phyloP scores from a whole-genome alignment of 2,888 invertebrate genomes.

The Notodonta ziczac region DNA sequence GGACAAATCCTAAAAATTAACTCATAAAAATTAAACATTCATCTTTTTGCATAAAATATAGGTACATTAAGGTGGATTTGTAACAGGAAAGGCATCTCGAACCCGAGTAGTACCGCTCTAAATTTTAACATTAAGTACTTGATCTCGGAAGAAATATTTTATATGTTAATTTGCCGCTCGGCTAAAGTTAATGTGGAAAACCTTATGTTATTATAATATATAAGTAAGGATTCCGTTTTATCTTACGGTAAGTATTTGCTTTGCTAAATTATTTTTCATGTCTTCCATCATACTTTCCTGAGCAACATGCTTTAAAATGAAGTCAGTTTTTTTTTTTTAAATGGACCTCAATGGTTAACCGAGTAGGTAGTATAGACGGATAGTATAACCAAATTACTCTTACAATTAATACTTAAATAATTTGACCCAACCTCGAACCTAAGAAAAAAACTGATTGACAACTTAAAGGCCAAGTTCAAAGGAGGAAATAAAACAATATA shows the following conservation, averaged over 20 bases:
- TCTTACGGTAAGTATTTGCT: not conserved
- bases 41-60: not conserved
- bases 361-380: not conserved
- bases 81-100: not conserved
- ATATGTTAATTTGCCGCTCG: not conserved
- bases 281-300: no score
- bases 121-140: conserved; percentile 1
- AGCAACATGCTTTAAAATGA: no score
- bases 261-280: not conserved
- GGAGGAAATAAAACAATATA: no score
- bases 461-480: no score
- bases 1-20: no score
- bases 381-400: conserved; percentile 21
- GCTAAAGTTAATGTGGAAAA: not conserved
- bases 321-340: no score
- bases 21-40: no score
- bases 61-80: not conserved
- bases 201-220: conserved; percentile 1
- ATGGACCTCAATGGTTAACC: no score
- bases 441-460: no score
- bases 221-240: not conserved
- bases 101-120: not conserved
- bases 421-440: no score
- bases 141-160: conserved; percentile 6
- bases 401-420: no score